phyloP scores from a whole-genome alignment of 2,113 vertebrate species.

The Butorides virescens region DNA sequence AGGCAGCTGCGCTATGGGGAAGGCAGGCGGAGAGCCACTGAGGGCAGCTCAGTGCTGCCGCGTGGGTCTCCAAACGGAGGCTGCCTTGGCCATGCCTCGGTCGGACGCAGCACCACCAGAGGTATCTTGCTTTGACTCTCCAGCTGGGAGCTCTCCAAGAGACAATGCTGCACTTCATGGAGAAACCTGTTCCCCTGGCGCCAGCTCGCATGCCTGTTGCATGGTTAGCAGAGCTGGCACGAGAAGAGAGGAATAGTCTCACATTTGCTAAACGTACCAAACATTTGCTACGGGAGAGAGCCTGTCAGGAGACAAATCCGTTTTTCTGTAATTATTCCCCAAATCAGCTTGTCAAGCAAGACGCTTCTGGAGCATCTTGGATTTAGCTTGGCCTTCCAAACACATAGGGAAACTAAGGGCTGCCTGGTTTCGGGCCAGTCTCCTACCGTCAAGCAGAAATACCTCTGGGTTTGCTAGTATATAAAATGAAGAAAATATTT shows the following conservation, averaged over 20 bases:
- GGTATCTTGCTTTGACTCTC: not conserved
- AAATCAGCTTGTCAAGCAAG: not conserved
- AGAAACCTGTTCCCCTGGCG: not conserved
- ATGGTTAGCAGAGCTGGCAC: not conserved
- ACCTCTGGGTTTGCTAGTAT: not conserved
- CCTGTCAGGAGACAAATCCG: not conserved
- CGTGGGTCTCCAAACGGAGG: not conserved
- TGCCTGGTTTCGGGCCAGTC: not conserved
- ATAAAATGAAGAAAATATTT: not conserved
- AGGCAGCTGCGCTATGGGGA: not conserved
- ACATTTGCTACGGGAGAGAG: rapidly evolving
- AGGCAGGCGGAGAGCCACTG: not conserved
- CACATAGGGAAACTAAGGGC: not conserved
- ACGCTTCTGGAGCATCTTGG: not conserved
- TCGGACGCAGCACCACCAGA: rapidly evolving
- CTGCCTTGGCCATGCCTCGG: not conserved
- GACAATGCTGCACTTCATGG: rapidly evolving
- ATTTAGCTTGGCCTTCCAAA: not conserved
- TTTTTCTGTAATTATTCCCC: not conserved
- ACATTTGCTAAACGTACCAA: not conserved
- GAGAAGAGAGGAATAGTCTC: not conserved
- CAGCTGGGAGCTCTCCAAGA: not conserved
- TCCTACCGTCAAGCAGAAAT: not conserved
- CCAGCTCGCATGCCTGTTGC: not conserved
- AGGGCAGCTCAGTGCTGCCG: not conserved